Evolutionary conservation across 2,797 vertebrate genomes (phyloP).

Genomic region (Nyctibius grandis): DNA sequence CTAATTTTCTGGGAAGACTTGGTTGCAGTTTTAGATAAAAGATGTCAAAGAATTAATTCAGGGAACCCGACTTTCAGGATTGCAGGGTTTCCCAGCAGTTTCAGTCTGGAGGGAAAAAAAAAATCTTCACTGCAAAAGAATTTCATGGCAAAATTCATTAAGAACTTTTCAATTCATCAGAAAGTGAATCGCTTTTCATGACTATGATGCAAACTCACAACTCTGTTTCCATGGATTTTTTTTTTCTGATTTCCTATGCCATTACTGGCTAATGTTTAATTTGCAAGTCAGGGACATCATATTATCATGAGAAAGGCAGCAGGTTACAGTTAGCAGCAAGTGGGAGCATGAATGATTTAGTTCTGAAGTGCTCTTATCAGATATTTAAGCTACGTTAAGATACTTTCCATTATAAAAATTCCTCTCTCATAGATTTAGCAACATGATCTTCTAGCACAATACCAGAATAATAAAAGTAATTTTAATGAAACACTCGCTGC

Average conservation of each 20-base stretch:
- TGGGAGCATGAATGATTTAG: conserved; percentile 53
- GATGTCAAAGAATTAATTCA: background rate
- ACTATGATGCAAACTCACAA: background rate
- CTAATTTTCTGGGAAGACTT: background rate
- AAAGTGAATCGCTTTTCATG: background rate
- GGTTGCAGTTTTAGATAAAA: background rate
- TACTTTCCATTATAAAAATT: conserved; percentile 36
- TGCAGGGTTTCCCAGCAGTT: background rate
- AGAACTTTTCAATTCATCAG: background rate
- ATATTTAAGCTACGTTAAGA: conserved; percentile 55
- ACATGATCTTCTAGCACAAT: conserved; percentile 32
- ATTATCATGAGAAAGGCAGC: conserved; percentile 65
- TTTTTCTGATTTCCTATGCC: background rate
- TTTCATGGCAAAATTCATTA: background rate
- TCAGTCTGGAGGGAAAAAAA: background rate
- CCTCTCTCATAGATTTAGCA: conserved; percentile 20
- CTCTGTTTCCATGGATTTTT: background rate
- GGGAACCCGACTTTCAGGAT: background rate
- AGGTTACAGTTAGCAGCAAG: conserved; percentile 60
- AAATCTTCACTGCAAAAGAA: background rate
- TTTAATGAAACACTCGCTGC: conserved; percentile 4
- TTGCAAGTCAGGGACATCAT: conserved; percentile 28
- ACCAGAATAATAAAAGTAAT: background rate
- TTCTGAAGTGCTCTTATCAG: conserved; percentile 54
- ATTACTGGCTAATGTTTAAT: background rate